These are phyloP conservation scores for Andrena bicolor DNA, from an alignment of 2,888 invertebrate species.

Conservation along the genomic window DNA sequence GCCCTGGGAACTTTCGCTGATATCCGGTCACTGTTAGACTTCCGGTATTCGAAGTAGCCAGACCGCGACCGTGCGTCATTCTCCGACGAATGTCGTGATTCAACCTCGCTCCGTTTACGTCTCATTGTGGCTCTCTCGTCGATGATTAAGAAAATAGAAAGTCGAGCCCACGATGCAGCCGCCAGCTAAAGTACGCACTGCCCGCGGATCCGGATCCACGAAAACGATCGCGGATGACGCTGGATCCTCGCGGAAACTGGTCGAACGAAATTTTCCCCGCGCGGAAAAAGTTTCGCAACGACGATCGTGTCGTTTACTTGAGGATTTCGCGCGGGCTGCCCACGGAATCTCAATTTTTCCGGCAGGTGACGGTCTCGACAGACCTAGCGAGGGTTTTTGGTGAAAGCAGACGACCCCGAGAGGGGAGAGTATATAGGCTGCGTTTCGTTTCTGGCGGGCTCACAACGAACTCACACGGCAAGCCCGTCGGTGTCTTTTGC, in stretches of 20 bases:
- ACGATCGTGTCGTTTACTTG: not conserved
- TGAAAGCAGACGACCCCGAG: constrained; percentile 80
- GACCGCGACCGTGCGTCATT: constrained; percentile 37
- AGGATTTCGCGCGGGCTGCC: not conserved
- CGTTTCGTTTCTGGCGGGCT: constrained; percentile 80
- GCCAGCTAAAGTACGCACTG: constrained; percentile 46
- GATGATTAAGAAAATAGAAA: constrained; percentile 82
- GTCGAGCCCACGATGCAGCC: constrained; percentile 52
- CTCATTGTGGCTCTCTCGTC: constrained; percentile 58
- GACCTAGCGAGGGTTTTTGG: constrained; percentile 77
- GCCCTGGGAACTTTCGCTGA: constrained; percentile 47
- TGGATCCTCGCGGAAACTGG: not conserved
- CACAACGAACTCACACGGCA: constrained; percentile 82
- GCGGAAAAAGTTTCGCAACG: not conserved
- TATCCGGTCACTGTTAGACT: constrained; percentile 29
- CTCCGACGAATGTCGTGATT: constrained; percentile 69
- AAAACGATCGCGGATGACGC: constrained; percentile 9
- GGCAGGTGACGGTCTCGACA: constrained; percentile 51
- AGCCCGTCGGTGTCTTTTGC: constrained; percentile 74
- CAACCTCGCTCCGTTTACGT: constrained; percentile 75
- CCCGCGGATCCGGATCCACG: constrained; percentile 37
- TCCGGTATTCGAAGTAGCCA: constrained; percentile 46
- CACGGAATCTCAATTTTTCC: constrained; percentile 68
- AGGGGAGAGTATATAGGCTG: constrained; percentile 84
- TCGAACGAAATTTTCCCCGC: not conserved